Conservation (phyloP, 2,113 vertebrate genomes). For the Thomomys bottae region DNA sequence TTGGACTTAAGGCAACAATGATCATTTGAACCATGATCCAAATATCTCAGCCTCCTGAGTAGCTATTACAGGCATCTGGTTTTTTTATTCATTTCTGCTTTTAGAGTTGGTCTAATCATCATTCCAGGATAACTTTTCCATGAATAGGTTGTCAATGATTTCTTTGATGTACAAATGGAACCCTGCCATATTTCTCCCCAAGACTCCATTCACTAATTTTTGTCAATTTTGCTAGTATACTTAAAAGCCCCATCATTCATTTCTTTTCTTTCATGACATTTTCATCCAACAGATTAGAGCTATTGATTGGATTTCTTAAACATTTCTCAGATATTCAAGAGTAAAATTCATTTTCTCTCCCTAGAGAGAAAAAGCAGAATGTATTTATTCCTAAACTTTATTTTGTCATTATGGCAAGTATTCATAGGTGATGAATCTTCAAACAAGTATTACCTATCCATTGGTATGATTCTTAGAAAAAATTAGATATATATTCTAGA, state of each 20-base stretch:
- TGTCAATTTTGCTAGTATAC: neutral
- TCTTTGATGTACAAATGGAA: neutral
- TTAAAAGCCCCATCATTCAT: neutral
- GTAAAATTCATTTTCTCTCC: slow-evolving; percentile 35
- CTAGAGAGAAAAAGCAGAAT: slow-evolving; percentile 40
- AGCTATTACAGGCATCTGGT: too few relatives aligned
- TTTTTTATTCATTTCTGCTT: neutral
- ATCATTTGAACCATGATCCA: too few relatives aligned
- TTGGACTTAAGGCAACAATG: too few relatives aligned
- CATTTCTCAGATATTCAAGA: neutral
- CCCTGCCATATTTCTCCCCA: neutral
- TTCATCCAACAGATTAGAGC: neutral
- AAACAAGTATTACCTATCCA: slow-evolving; percentile 66
- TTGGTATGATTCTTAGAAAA: slow-evolving; percentile 73
- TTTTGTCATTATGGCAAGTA: slow-evolving; percentile 59
- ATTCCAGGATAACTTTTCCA: neutral
- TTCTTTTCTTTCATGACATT: neutral
- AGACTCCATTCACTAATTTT: slow-evolving; percentile 34
- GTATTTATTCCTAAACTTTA: slow-evolving; percentile 34
- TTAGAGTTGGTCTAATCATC: neutral
- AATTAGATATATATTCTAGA: slow-evolving; percentile 75
- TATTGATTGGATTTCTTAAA: neutral
- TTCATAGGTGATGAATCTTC: slow-evolving; percentile 54
- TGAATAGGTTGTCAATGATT: neutral
- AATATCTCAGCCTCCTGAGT: neutral